Percentiles rank a stretch among this genome's conserved stretches.
phyloP scores from a whole-genome alignment of 2,888 invertebrate species.

The Sisyra nigra region DNA sequence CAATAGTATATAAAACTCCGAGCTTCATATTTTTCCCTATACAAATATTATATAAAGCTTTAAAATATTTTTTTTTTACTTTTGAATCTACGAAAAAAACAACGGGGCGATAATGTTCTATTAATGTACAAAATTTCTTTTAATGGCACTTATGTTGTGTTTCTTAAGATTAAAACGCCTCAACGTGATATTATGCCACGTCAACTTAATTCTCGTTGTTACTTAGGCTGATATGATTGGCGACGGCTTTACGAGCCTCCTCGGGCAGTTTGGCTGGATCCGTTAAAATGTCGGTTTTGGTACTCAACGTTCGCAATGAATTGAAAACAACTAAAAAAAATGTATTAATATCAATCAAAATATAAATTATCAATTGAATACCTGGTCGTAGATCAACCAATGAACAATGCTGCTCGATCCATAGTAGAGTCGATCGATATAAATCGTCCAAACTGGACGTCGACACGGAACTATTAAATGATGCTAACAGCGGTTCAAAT shows the following conservation, averaged over 20 bases:
- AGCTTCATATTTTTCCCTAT: too few relatives aligned
- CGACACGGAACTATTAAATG: conserved; percentile 84
- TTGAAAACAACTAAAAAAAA: conserved; percentile 65
- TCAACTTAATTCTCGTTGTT: too few relatives aligned
- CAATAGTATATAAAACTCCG: too few relatives aligned
- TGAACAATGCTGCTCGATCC: conserved; percentile 95
- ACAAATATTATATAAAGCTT: too few relatives aligned
- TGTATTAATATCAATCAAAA: too few relatives aligned
- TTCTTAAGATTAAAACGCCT: too few relatives aligned
- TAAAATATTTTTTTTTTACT: too few relatives aligned
- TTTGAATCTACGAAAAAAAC: too few relatives aligned
- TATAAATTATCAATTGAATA: conserved; percentile 23
- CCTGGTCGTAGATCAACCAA: conserved; percentile 86
- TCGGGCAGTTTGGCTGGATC: conserved; percentile 79
- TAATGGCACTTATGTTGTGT: too few relatives aligned
- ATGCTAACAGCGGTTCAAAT: conserved; percentile 73
- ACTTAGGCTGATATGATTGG: neutral
- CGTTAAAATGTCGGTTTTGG: conserved; percentile 81
- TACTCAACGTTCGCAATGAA: conserved; percentile 78
- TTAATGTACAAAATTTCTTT: too few relatives aligned
- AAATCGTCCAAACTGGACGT: conserved; percentile 83
- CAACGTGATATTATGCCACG: too few relatives aligned
- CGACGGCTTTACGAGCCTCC: conserved; percentile 67
- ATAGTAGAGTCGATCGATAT: conserved; percentile 77
- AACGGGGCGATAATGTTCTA: too few relatives aligned